These are phyloP conservation scores for Aphelocoma californica DNA, from an alignment of 2,797 vertebrate genomes.

Conservation along the genomic window DNA sequence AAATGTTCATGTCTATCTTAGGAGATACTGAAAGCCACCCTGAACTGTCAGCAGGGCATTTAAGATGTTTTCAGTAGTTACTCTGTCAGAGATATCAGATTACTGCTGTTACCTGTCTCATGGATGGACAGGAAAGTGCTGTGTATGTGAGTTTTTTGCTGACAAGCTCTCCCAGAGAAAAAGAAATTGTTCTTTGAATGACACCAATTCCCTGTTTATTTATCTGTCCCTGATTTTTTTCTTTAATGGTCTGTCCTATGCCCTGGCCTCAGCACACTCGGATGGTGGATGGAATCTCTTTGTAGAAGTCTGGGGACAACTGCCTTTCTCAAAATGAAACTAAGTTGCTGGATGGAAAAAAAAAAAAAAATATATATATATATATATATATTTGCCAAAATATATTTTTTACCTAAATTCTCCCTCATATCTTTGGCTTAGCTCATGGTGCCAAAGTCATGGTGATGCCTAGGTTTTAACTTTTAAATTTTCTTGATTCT, in stretches of 20 bases:
- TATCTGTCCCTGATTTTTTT: neutral
- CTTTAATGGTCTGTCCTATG: neutral
- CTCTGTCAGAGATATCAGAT: neutral
- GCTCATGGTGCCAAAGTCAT: neutral
- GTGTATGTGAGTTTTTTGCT: neutral
- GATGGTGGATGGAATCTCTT: neutral
- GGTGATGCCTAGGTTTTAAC: no score
- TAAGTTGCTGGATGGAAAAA: neutral
- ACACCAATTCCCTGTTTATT: conserved; percentile 17
- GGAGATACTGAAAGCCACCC: neutral
- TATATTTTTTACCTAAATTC: neutral
- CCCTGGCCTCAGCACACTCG: neutral
- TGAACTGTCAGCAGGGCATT: neutral
- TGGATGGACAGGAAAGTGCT: neutral
- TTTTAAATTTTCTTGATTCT: no score
- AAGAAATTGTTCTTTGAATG: conserved; percentile 14
- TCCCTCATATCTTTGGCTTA: neutral
- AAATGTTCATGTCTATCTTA: neutral
- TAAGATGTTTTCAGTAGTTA: neutral
- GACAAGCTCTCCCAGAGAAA: neutral
- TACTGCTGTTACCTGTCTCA: conserved; percentile 16
- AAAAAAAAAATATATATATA: neutral
- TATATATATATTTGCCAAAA: neutral
- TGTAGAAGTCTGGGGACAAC: neutral
- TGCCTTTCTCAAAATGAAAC: neutral